Base-by-base conservation (phyloP, 2,797 vertebrate genomes). In the Channallabes apus region DNA sequence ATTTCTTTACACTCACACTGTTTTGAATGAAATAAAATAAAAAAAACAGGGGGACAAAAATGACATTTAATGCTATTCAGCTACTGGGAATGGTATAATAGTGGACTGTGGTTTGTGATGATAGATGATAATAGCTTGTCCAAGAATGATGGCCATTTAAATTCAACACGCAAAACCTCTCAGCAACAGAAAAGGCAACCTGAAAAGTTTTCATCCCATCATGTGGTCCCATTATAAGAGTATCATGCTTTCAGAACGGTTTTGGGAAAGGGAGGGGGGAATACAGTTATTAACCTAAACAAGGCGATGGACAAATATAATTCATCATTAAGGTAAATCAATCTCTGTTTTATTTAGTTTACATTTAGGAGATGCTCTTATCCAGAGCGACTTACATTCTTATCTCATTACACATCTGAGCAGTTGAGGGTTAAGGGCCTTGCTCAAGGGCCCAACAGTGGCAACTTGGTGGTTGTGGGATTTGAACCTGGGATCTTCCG, bases 1-100 rank as follows among this genome's bases (percentile, higher is more conserved):
- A 81, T 72, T 84, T 77, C 35, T 85, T 85, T 32, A 27, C 14
- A 75, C 69, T 75, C 79, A 24, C 2, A 27, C 64, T 27, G 38
- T 86, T 86, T 82, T 59, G 78, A 61, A 22, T 59, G 56, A 68
- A 59, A 17, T 12, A 73, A 35, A 61, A 20, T 24, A 38, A 68
- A 59, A 17, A 20, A 75, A 27, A 73, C 56, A 9, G 35, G 24
- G 12, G 2, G 35, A 58, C 54, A 69, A 59, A 72, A 64, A 35
- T 51, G 69, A 41, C 58, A 46, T 82, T 46, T 82, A 6, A 85
- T 65, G 58, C 71, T 59, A 24, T 82, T 68, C 69, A 56, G 51
- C 41, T 41, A 22, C 35, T 27, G 68, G 20, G 61, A 56, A 61
- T 32, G 51, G 51, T 41, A 65, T 65, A 62, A 67, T n/a, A 61